Evolutionary conservation across 2,113 vertebrate genomes (phyloP).

Genomic region (Cyprinodon brontotheroides): DNA sequence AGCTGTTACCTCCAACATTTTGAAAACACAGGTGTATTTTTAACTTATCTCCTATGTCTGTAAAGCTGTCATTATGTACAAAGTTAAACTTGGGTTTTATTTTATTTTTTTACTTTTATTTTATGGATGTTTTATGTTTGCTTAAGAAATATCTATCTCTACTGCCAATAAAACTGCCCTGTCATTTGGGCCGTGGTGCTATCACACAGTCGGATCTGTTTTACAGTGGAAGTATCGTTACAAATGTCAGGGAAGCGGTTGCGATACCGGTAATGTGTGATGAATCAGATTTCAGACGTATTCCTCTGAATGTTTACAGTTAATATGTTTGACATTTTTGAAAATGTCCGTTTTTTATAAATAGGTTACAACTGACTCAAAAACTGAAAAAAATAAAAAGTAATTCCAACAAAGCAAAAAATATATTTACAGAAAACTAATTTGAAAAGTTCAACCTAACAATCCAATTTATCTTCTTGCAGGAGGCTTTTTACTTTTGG

Average conservation of each 20-base stretch:
- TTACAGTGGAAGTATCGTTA: neutral
- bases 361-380: too few relatives aligned
- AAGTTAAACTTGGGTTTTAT: slow-evolving; percentile 38
- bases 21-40: neutral
- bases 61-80: slow-evolving; percentile 4
- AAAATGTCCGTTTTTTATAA: too few relatives aligned
- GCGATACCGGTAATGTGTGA: neutral
- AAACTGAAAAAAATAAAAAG: too few relatives aligned
- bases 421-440: too few relatives aligned
- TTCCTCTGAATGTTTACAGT: too few relatives aligned
- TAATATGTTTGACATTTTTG: too few relatives aligned
- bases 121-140: slow-evolving; percentile 45
- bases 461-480: too few relatives aligned
- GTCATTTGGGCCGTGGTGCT: slow-evolving; percentile 62
- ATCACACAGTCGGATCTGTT: slow-evolving; percentile 18
- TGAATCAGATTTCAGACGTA: neutral
- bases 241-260: neutral
- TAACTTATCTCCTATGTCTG: neutral
- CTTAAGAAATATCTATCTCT: slow-evolving; percentile 10
- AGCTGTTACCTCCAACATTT: slow-evolving; percentile 43
- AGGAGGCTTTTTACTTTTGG: too few relatives aligned
- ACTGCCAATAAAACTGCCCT: slow-evolving; percentile 66
- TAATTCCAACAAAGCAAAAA: too few relatives aligned
- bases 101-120: slow-evolving; percentile 55
- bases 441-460: too few relatives aligned